Percentiles rank a stretch among this genome's conserved stretches.
These are phyloP conservation scores for Melieria picta DNA, from an alignment of 2,888 invertebrate species.

Conservation along the genomic window DNA sequence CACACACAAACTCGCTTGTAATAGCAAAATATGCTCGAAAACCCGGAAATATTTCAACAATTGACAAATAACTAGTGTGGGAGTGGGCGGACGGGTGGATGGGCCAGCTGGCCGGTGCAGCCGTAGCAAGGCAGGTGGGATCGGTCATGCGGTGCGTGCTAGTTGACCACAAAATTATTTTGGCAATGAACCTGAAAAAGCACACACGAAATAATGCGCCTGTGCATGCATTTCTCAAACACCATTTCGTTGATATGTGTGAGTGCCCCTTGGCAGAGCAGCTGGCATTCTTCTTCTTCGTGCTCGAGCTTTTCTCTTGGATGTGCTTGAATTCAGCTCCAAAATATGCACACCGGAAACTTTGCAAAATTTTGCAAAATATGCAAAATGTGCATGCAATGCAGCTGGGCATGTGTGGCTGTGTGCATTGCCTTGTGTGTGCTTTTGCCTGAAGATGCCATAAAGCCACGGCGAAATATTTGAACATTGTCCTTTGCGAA, in stretches of 20 bases:
- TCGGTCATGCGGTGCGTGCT: slow-evolving; percentile 48
- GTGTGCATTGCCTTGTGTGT: slow-evolving; percentile 1
- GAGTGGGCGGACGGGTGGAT: not conserved
- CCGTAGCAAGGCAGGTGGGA: not conserved
- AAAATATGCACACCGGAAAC: no score
- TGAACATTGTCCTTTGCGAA: slow-evolving; percentile 34
- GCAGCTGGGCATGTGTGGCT: not conserved
- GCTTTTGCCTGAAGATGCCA: slow-evolving; percentile 26
- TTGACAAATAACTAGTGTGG: slow-evolving; percentile 5
- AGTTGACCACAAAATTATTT: slow-evolving; percentile 59
- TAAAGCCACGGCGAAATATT: slow-evolving; percentile 38
- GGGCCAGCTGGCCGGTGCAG: not conserved
- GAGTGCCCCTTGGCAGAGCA: no score
- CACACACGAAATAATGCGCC: slow-evolving; percentile 21
- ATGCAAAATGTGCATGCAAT: not conserved
- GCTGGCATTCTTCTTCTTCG: no score
- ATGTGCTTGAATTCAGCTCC: no score
- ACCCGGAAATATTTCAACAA: slow-evolving; percentile 16
- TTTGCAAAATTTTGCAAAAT: slow-evolving; percentile 8
- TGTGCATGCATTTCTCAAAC: not conserved
- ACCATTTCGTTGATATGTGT: not conserved
- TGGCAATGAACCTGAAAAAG: slow-evolving; percentile 54
- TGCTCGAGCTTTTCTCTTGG: no score
- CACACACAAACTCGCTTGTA: not conserved
- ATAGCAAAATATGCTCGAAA: slow-evolving; percentile 8